Evolutionary conservation across 2,888 invertebrate genomes (phyloP).

Genomic region (Timandra comae): DNA sequence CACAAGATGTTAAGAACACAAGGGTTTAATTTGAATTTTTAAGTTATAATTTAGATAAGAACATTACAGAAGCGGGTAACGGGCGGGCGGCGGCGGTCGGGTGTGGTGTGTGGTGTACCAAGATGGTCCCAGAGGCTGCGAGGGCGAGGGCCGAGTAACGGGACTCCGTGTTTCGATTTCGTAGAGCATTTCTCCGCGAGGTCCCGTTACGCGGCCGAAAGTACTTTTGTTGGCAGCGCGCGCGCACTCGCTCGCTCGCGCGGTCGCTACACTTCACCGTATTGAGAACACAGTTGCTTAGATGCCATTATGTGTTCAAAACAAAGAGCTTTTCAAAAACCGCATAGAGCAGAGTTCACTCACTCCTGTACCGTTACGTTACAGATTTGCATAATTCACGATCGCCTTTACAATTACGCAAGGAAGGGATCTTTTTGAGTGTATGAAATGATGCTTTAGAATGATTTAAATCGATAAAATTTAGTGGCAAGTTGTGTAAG

Average conservation of each 20-base stretch:
- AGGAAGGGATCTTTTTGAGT: constrained; percentile 12
- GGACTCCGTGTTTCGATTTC: constrained; percentile 76
- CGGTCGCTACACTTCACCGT: constrained; percentile 64
- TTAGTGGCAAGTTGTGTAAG: constrained; percentile 60
- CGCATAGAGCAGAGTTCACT: constrained; percentile 26
- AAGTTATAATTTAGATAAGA: no score
- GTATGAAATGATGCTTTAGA: constrained; percentile 16
- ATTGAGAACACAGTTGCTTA: constrained; percentile 56
- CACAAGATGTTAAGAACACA: no score
- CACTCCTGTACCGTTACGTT: constrained; percentile 31
- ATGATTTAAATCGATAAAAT: constrained; percentile 43
- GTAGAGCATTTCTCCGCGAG: constrained; percentile 74
- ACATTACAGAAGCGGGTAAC: constrained; percentile 28
- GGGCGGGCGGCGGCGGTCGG: constrained; percentile 32
- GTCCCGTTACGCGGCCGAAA: constrained; percentile 75
- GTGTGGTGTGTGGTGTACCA: constrained; percentile 50
- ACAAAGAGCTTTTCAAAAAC: constrained; percentile 53
- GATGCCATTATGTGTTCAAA: constrained; percentile 52
- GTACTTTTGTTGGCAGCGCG: constrained; percentile 67
- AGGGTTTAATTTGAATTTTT: no score
- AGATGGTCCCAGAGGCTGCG: constrained; percentile 45
- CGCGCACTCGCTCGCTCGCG: constrained; percentile 36
- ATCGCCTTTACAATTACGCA: constrained; percentile 11
- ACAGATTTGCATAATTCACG: constrained; percentile 27
- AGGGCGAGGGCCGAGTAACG: constrained; percentile 71